Evolutionary conservation across 2,888 invertebrate species (phyloP).

Genomic region (Cantharis rufa): DNA sequence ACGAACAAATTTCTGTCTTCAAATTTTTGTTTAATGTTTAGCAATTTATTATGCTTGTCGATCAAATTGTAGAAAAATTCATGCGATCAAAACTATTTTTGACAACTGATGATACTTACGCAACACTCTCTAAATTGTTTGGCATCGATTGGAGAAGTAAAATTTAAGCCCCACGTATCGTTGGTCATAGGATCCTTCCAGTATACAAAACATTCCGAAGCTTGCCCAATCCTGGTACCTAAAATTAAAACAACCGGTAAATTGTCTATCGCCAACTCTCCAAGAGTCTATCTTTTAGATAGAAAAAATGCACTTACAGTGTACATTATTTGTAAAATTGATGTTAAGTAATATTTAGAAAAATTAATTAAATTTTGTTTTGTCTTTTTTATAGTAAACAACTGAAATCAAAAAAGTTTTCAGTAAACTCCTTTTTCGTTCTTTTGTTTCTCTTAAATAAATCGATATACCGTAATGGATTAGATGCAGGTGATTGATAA

Average conservation of each 20-base stretch:
- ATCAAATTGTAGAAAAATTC: not conserved
- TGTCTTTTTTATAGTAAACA: not conserved
- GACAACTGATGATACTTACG: conserved; percentile 71
- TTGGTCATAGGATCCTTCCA: conserved; percentile 98
- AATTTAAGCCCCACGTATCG: conserved; percentile 98
- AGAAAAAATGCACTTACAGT: not conserved
- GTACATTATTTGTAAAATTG: not conserved
- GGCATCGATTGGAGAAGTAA: conserved; percentile 96
- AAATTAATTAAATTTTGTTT: not conserved
- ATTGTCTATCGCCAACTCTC: too few relatives aligned
- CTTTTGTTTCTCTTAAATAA: not conserved
- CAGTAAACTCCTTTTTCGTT: not conserved
- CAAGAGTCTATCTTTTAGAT: too few relatives aligned
- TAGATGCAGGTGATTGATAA: not conserved
- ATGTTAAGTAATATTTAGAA: too few relatives aligned
- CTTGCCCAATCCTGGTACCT: conserved; percentile 96
- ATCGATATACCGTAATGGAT: not conserved
- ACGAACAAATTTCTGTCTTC: not conserved
- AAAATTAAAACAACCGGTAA: conserved; percentile 41
- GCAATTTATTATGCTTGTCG: not conserved
- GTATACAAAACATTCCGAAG: conserved; percentile 98
- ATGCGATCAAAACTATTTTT: not conserved
- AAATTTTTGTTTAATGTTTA: not conserved
- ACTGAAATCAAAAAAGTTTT: too few relatives aligned
- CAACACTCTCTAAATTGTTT: conserved; percentile 96